These are phyloP conservation scores for Telmatochromis sp. DNA, from an alignment of 2,113 vertebrate species.

Conservation along the genomic window DNA sequence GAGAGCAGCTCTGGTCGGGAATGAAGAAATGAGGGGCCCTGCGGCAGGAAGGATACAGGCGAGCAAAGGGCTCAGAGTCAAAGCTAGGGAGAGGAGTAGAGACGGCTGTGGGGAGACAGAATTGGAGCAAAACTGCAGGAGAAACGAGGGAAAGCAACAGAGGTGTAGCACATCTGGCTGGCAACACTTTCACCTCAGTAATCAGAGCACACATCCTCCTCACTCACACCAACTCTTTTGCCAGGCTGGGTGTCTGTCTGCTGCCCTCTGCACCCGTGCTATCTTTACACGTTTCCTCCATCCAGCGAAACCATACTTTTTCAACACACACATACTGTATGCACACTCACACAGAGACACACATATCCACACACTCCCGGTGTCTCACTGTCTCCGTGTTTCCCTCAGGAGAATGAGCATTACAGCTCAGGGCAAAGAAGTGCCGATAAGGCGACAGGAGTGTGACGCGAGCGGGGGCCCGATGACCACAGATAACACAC, in stretches of 20 bases:
- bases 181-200: slow-evolving; percentile 34
- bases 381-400: not conserved
- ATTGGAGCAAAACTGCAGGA: slow-evolving; percentile 13
- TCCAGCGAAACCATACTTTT: not conserved
- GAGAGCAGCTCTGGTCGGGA: slow-evolving; percentile 59
- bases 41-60: slow-evolving; percentile 8
- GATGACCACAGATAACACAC: slow-evolving; percentile 56
- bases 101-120: slow-evolving; percentile 7
- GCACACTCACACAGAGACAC: not conserved
- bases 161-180: slow-evolving; percentile 35
- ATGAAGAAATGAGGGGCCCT: slow-evolving; percentile 9
- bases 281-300: slow-evolving; percentile 45
- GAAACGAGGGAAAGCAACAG: not conserved
- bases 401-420: slow-evolving; percentile 41
- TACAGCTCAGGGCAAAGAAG: slow-evolving; percentile 48
- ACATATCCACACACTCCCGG: not conserved
- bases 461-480: slow-evolving; percentile 53
- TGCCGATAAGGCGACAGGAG: slow-evolving; percentile 62
- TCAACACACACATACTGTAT: not conserved
- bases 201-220: slow-evolving; percentile 56
- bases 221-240: not conserved
- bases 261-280: slow-evolving; percentile 55
- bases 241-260: slow-evolving; percentile 47
- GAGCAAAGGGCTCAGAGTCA: slow-evolving; percentile 12
- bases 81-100: not conserved